Evolutionary conservation across 1,140 invertebrate genomes (phyloP).

Genomic region (Achroia grisella): DNA sequence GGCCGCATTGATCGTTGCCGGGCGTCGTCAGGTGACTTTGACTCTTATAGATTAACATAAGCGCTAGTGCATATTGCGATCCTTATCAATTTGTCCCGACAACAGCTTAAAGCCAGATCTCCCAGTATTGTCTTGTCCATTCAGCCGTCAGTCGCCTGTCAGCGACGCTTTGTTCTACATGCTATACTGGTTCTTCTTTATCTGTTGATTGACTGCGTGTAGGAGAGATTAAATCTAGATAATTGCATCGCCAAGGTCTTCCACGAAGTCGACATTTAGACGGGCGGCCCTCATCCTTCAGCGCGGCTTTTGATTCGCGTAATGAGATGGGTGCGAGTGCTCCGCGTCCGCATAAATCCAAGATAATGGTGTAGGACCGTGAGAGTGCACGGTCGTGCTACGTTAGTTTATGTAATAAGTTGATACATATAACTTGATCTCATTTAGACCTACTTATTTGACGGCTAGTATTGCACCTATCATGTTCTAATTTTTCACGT

Average conservation of each 20-base stretch:
- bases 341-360: conserved; percentile 41
- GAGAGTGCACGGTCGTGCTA: conserved; percentile 52
- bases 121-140: conserved; percentile 42
- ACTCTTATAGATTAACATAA: conserved; percentile 50
- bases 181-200: conserved; percentile 29
- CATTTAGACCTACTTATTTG: conserved; percentile 14
- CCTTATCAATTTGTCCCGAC: conserved; percentile 52
- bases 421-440: conserved; percentile 27
- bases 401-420: conserved; percentile 51
- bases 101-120: conserved; percentile 23
- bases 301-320: conserved; percentile 37
- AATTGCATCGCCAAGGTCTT: conserved; percentile 42
- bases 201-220: conserved; percentile 33
- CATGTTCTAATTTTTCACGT: too few relatives aligned
- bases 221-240: conserved; percentile 35
- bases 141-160: conserved; percentile 23
- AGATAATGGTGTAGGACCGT: conserved; percentile 42
- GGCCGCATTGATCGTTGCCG: conserved; percentile 41
- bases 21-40: conserved; percentile 45
- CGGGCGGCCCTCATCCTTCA: conserved; percentile 24
- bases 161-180: conserved; percentile 26
- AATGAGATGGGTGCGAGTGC: conserved; percentile 46
- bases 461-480: conserved; percentile 32
- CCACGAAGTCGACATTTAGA: conserved; percentile 47
- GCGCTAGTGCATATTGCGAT: conserved; percentile 33